Evolutionary conservation across 2,113 vertebrate genomes (phyloP), one percentile per base, ranked within the genome.

Genomic region (Aphelocoma coerulescens): DNA sequence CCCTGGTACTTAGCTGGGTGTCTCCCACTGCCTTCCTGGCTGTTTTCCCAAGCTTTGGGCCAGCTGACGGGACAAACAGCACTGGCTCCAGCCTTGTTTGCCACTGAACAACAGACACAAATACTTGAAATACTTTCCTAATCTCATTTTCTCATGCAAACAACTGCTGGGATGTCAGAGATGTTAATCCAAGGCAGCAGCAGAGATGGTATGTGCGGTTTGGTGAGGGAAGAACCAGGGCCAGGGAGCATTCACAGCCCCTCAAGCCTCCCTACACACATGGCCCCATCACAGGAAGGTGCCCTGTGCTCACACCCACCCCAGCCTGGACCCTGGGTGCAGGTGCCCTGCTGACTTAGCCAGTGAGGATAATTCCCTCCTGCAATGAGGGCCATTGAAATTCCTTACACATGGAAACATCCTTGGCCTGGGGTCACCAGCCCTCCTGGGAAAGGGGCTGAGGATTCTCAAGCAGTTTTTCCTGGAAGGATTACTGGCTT

Each of bases 131-230:
- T 95, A 63, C 44, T 93, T 95, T 89, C 93, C 87, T 91, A 88
- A 95, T 95, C 94, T 96, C 77, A 41, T 95, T 96, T 95, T 92
- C 84, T 82, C 91, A 27, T 15, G 84, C 54, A 86, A 92, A 86
- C 27, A 3, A 44, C 73, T 82, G 89, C 84, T 81, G 58, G 77
- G 35, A 12, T 89, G 57, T 87, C 85, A 74, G 67, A 51, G 91
- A 37, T 44, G 55, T 62, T 37, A 49, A 28, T 78, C 33, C 20
- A 4, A 65, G 41, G 81, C 67, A 54, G 59, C 61, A 61, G 83
- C 66, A 78, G 55, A 18, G 37, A 66, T 16, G 51, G 55, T 52
- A 52, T 1, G 1, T 3, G 77, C 28, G 28, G 46, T 67, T 59
- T 74, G 35, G 41, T 14, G 41, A 69, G 55, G 43, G 57, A 85